A percentile compares a stretch with the other conserved stretches of the same genome.
Conservation (phyloP, 2,888 invertebrate species). For the Rhabditoides inermis region DNA sequence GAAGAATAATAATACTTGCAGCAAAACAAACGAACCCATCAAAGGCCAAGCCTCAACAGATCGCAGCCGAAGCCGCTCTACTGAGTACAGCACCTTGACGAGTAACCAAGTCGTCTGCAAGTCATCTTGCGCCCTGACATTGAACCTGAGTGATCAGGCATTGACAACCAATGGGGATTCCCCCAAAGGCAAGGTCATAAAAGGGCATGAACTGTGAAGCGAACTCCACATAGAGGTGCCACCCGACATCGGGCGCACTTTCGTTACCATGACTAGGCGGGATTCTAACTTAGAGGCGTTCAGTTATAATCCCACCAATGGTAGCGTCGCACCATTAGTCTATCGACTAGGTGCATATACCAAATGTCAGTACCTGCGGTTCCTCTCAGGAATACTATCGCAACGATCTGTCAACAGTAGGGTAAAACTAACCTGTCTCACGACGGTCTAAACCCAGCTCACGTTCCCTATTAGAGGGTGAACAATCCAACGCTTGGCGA, state of each 20-base stretch:
- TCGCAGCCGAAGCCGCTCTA: conserved; percentile 62
- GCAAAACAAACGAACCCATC: conserved; percentile 33
- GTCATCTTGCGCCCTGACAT: conserved; percentile 63
- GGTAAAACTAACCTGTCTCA: no score
- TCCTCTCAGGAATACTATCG: no score
- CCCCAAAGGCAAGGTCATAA: conserved; percentile 12
- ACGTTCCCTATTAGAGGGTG: conserved; percentile 65
- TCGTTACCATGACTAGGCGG: no score
- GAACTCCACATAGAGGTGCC: conserved; percentile 13
- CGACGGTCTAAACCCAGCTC: no score
- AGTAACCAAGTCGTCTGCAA: conserved; percentile 63
- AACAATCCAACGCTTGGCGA: conserved; percentile 68
- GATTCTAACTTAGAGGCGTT: no score
- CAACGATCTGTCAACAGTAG: conserved; percentile 61
- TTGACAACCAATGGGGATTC: conserved; percentile 13
- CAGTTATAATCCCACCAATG: no score
- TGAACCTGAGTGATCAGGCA: conserved; percentile 19
- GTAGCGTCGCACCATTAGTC: no score
- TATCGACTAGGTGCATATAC: no score
- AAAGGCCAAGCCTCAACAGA: conserved; percentile 62
- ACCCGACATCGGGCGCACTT: conserved; percentile 19
- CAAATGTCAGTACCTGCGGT: no score
- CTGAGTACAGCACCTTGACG: conserved; percentile 63
- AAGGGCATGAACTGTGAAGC: conserved; percentile 16
- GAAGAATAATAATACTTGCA: no score